These are phyloP conservation scores for Rhipidura dahli DNA, from an alignment of 2,113 vertebrate genomes.

Conservation along the genomic window DNA sequence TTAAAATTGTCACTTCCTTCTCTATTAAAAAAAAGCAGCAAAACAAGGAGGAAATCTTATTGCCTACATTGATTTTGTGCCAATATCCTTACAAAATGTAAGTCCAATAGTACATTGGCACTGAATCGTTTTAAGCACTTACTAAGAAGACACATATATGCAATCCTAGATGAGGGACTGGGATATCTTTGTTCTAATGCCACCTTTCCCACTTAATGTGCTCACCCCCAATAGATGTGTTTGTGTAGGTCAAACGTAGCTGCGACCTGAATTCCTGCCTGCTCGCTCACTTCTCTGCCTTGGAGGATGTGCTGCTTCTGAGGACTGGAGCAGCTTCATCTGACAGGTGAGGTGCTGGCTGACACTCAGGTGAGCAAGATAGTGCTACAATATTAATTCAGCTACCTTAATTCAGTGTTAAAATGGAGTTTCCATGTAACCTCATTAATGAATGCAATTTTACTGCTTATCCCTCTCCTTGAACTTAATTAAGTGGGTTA, in stretches of 20 bases:
- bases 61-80: not conserved
- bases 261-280: not conserved
- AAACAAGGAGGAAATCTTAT: not conserved
- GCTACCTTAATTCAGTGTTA: not conserved
- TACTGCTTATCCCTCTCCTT: not conserved
- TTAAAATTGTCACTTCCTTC: not conserved
- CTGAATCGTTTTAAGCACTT: not conserved
- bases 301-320: accelerated
- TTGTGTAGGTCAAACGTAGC: accelerated
- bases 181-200: not conserved
- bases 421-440: not conserved
- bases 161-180: not conserved
- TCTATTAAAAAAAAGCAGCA: not conserved
- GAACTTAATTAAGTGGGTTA: not conserved
- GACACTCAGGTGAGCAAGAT: not conserved
- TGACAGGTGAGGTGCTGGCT: not conserved
- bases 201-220: not conserved
- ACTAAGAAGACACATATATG: not conserved
- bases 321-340: not conserved
- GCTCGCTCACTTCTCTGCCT: not conserved
- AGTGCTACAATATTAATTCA: not conserved
- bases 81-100: not conserved
- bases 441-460: not conserved
- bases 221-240: not conserved
- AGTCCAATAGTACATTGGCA: not conserved